Evolutionary conservation across 2,888 invertebrate genomes (phyloP), one percentile per base, ranked within the genome.

Genomic region (Apamea sordens): DNA sequence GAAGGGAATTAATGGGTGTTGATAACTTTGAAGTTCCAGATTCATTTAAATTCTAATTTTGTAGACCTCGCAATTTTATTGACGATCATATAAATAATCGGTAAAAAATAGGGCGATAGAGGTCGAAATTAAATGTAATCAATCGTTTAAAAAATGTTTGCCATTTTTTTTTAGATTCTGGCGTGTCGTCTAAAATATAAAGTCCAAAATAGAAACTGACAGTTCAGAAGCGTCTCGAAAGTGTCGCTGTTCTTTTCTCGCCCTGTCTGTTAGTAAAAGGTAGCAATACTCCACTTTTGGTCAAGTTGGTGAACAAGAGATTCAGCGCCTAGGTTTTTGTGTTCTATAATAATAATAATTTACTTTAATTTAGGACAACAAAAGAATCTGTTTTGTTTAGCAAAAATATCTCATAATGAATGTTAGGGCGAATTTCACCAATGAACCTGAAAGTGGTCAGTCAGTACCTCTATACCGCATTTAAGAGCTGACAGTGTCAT

Each of bases 21-120:
- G 59, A 82, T 82, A 56, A 53, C 53, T 79, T 53, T 59, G n/a
- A 77, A 63, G 61, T 82, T 77, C 7, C 11, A 7, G 71, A 77
- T 18, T 63, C 24, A 78, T 68, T 53, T 32, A 63, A 82, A 56
- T 50, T 61, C 0, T 28, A 70, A 24, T 59, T 61, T 71, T 61
- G 61, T 50, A 81, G 68, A 56, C 41, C 10, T 64, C 28, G 32
- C 15, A 36, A 11, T 64, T 44, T 47, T 64, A 74, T 32, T 65
- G 64, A 65, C n/a, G 13, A 59, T 59, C 11, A n/a, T n/a, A 53
- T 13, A 59, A n/a, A 11, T 5, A 21, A n/a, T n/a, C 21, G 2
- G 21, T 2, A 56, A 56, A 56, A 59, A 59, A 13, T 59, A 1
- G 11, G 56, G 56, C n/a, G n/a, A 11, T 0, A 8, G n/a, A 59